Evolutionary conservation across 2,797 vertebrate species (phyloP).

Genomic region (Spondyliosoma cantharus): DNA sequence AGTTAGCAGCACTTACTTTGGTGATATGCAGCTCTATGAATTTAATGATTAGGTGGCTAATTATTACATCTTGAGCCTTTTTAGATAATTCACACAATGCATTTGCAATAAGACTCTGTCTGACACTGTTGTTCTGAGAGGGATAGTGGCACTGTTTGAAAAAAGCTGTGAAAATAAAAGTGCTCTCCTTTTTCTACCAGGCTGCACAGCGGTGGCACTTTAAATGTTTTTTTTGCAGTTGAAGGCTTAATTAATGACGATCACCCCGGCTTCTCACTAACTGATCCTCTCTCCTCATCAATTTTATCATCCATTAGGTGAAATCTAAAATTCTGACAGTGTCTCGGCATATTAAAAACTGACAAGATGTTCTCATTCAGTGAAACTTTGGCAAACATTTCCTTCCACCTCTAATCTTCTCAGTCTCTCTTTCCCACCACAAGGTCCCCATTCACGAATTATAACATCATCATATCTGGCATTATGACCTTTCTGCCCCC

Average conservation of each 20-base stretch:
- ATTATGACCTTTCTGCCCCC: neutral
- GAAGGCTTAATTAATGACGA: conserved; percentile 6
- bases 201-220: neutral
- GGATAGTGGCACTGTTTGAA: neutral
- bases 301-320: neutral
- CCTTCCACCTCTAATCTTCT: neutral
- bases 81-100: too few relatives aligned
- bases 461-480: neutral
- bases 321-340: neutral
- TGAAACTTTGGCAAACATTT: neutral
- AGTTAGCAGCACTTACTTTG: too few relatives aligned
- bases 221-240: conserved; percentile 1
- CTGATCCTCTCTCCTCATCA: conserved; percentile 8
- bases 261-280: neutral
- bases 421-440: neutral
- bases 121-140: neutral
- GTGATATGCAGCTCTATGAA: too few relatives aligned
- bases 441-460: neutral
- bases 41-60: too few relatives aligned
- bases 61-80: too few relatives aligned
- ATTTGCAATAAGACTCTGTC: too few relatives aligned
- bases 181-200: neutral
- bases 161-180: too few relatives aligned
- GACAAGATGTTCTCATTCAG: neutral
- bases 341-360: neutral